Conservation (phyloP, 2,797 vertebrate species). For the Paguma larvata region DNA sequence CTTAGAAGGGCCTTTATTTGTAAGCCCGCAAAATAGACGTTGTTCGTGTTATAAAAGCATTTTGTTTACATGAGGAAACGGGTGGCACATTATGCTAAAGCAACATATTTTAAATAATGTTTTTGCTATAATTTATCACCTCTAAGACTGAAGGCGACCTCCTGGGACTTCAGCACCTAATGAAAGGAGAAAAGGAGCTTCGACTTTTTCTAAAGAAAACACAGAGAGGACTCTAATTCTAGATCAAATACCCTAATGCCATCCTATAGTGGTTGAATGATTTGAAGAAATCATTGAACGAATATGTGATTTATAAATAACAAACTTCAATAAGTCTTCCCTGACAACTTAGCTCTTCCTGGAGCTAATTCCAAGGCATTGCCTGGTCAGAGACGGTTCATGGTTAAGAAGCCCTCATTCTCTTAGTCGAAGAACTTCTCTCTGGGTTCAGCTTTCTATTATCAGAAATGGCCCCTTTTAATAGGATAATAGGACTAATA, state of each 20-base stretch:
- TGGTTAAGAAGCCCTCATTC: neutral
- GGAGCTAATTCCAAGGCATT: neutral
- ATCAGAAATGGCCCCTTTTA: neutral
- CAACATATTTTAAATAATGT: neutral
- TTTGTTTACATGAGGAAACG: neutral
- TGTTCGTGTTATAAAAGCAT: neutral
- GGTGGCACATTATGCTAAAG: neutral
- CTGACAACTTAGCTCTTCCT: neutral
- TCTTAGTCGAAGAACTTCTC: neutral
- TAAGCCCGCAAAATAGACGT: neutral
- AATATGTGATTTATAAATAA: neutral
- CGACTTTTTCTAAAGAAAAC: neutral
- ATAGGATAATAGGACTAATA: neutral
- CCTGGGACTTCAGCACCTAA: neutral
- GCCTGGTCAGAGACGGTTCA: neutral
- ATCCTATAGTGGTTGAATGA: no score
- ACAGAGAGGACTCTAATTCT: neutral
- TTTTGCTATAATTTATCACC: neutral
- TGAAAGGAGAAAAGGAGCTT: neutral
- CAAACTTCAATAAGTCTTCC: neutral
- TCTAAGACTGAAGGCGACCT: neutral
- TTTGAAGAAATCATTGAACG: neutral
- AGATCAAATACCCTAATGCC: neutral
- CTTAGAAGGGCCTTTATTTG: neutral
- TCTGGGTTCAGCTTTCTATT: neutral